Conservation (phyloP, 2,113 vertebrate genomes). For the Cheirogaleus medius region DNA sequence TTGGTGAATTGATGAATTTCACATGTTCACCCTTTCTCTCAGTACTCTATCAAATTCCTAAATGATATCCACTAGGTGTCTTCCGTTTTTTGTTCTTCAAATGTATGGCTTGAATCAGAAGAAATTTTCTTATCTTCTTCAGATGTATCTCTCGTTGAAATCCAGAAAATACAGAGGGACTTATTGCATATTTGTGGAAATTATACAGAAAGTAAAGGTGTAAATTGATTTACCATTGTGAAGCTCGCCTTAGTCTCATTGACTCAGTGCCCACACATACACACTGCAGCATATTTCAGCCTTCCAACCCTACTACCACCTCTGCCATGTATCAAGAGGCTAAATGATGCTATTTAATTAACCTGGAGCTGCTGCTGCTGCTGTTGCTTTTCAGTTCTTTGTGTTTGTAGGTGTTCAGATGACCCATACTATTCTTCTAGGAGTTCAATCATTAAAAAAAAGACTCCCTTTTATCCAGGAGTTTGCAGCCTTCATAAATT, state of each 20-base stretch:
- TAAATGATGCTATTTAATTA: neutral
- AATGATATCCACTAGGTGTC: conserved; percentile 42
- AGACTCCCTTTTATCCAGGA: conserved; percentile 53
- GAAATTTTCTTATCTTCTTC: conserved; percentile 59
- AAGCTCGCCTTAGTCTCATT: conserved; percentile 24
- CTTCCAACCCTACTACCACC: neutral
- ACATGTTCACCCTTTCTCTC: conserved; percentile 24
- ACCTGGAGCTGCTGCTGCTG: neutral
- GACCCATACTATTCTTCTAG: neutral
- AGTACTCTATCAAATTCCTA: conserved; percentile 57
- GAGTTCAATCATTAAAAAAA: conserved; percentile 57
- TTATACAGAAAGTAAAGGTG: conserved; percentile 61
- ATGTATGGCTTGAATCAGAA: conserved; percentile 66
- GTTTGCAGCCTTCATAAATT: conserved; percentile 75
- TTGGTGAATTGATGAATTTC: conserved; percentile 72
- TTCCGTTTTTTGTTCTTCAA: conserved; percentile 62
- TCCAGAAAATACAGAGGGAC: conserved; percentile 62
- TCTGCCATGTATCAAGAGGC: neutral
- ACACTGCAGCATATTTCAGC: neutral
- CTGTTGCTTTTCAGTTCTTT: neutral
- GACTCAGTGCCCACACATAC: neutral
- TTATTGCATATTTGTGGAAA: conserved; percentile 62
- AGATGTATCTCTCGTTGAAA: conserved; percentile 71
- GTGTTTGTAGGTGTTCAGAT: conserved; percentile 11
- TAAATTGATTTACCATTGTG: conserved; percentile 65